Base-by-base conservation (phyloP, 2,888 invertebrate genomes). In the Drosophila borborema region DNA sequence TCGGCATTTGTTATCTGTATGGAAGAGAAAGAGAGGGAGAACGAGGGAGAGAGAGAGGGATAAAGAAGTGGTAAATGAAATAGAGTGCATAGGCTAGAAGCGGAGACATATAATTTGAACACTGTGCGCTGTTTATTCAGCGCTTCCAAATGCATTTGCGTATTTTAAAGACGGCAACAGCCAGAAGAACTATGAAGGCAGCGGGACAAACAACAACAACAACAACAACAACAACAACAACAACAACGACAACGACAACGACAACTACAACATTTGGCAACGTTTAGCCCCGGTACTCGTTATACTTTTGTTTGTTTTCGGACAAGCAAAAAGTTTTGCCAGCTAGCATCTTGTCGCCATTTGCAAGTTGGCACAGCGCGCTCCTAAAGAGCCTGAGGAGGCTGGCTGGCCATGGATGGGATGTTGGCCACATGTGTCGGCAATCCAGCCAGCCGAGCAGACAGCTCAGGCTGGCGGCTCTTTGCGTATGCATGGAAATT, bases 1-100 rank as follows among this genome's bases (percentile, higher is more conserved):
- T 93, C 93, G 56, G 90, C 89, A 49, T 91, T 91, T 66, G 89
- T 90, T 71, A 93, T 90, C 93, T 93, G 84, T 49, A 82, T 81
- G 65, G 65, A 18, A 34, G 51, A 51, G 51, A 53, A 46, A 77
- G 64, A 53, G 45, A 51, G 55, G n/a, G 28, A 49, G 49, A n/a
- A n/a, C n/a, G 45, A 78, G 61, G 53, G 48, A 41, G 51, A 41
- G 45, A 51, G 55, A 28, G 28, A 49, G 49, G 77, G 66, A 51
- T 46, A 48, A 45, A 38, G 43, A 40, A 38, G 38, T 60, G 31
- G 16, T 28, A 20, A 51, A 28, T 45, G 12, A 23, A 23, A 12
- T 20, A 18, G 31, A 65, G 3, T 48, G 16, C n/a, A 54, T 20
- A 28, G 48, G 18, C 28, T 10, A 46, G 7, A 43, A 9, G 58